These are phyloP conservation scores for Drosophila dunni DNA, from an alignment of 1,140 invertebrate genomes.

Conservation along the genomic window DNA sequence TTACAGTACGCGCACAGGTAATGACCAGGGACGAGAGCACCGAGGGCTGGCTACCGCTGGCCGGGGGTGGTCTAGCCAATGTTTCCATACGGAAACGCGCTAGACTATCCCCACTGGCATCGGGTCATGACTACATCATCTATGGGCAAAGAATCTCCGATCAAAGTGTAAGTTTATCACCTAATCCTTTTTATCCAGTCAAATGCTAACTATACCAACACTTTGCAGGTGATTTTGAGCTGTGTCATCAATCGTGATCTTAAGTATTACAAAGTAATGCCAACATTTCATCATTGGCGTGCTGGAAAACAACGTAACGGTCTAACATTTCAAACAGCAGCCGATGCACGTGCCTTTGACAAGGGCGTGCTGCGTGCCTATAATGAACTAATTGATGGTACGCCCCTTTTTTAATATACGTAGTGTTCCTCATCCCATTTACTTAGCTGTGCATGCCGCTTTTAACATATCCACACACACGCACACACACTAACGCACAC, in stretches of 20 bases:
- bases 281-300: conserved; percentile 98
- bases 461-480: conserved; percentile 7
- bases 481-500: no score
- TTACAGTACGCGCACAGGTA: conserved; percentile 98
- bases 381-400: conserved; percentile 96
- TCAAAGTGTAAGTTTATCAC: conserved; percentile 89
- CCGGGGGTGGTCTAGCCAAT: conserved; percentile 96
- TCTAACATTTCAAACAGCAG: conserved; percentile 96
- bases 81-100: conserved; percentile 93
- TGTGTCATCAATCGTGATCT: conserved; percentile 98
- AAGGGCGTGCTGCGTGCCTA: conserved; percentile 95
- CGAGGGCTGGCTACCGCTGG: conserved; percentile 97
- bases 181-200: no score
- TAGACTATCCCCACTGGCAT: conserved; percentile 84
- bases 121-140: conserved; percentile 93
- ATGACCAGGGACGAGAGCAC: conserved; percentile 99
- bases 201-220: no score
- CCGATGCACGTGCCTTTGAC: conserved; percentile 97
- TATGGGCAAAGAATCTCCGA: conserved; percentile 96
- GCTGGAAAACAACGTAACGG: conserved; percentile 98
- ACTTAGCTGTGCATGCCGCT: conserved; percentile 43
- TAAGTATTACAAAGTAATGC: conserved; percentile 98
- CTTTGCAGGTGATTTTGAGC: conserved; percentile 93
- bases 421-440: background rate
- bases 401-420: background rate